These are phyloP conservation scores for Chiroxiphia lanceolata DNA, from an alignment of 2,797 vertebrate species.

Conservation along the genomic window DNA sequence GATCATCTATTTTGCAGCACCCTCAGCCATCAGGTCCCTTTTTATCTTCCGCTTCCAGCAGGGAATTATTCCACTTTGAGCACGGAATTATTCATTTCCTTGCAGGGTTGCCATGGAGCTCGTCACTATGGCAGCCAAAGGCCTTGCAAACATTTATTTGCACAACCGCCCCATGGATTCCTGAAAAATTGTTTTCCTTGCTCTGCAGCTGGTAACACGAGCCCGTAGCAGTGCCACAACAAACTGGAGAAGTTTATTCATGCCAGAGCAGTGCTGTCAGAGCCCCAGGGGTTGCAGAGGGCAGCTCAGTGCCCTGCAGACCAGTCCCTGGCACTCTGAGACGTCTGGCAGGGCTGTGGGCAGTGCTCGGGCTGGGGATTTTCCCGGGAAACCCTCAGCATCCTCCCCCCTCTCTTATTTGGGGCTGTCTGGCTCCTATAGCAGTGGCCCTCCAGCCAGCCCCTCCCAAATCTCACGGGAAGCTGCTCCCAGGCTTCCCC, in stretches of 20 bases:
- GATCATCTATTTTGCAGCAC: not conserved
- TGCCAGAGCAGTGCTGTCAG: not conserved
- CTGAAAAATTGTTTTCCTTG: conserved; percentile 16
- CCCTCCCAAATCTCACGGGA: not conserved
- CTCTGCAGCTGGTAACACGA: conserved; percentile 15
- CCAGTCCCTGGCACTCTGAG: rapidly evolving
- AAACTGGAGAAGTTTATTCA: not conserved
- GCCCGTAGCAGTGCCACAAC: not conserved
- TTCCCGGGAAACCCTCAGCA: not conserved
- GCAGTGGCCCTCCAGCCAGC: not conserved
- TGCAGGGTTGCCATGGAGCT: conserved; percentile 42
- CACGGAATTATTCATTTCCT: conserved; percentile 59
- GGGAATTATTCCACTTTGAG: conserved; percentile 9
- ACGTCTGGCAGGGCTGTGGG: not conserved
- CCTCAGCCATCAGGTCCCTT: not conserved
- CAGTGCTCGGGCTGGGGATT: not conserved
- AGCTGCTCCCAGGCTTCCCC: not conserved
- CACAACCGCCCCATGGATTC: not conserved
- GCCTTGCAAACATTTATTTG: conserved; percentile 30
- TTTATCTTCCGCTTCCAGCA: not conserved
- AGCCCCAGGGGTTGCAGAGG: not conserved
- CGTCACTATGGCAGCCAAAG: conserved; percentile 33
- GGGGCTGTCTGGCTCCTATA: not conserved
- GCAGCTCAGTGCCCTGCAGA: not conserved
- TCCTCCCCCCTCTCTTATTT: not conserved